Evolutionary conservation across 2,888 invertebrate genomes (phyloP).

Genomic region (Leptopilina drosophilae): DNA sequence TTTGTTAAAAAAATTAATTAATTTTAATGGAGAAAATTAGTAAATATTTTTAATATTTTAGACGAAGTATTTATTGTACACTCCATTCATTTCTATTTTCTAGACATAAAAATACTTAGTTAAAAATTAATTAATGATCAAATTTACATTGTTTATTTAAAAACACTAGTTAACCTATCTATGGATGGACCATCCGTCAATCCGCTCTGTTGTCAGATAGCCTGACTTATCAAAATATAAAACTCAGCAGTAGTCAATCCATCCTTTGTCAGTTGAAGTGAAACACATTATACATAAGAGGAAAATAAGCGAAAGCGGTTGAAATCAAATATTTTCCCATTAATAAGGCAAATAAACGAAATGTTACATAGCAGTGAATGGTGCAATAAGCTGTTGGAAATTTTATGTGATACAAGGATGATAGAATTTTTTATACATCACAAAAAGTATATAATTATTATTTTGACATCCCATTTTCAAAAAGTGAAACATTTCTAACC

Average conservation of each 20-base stretch:
- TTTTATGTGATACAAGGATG: background rate
- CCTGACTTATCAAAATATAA: background rate
- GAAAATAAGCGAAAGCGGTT: constrained; percentile 25
- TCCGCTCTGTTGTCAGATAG: background rate
- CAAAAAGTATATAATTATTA: constrained; percentile 14
- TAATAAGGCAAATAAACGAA: background rate
- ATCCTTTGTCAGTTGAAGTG: no score
- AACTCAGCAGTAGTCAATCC: constrained; percentile 11
- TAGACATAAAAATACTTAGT: no score
- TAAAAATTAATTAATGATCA: no score
- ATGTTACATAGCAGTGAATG: background rate
- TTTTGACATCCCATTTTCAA: background rate
- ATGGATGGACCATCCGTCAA: no score
- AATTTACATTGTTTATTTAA: no score
- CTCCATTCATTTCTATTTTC: no score
- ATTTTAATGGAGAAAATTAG: no score
- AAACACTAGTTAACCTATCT: no score
- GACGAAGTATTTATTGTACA: no score
- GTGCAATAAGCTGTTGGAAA: background rate
- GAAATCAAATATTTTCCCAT: constrained; percentile 7
- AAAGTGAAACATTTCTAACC: constrained; percentile 23
- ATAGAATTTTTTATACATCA: background rate
- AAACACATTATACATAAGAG: background rate
- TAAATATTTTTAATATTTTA: no score
- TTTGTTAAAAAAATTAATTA: no score